Conservation (phyloP, 1,140 invertebrate species). For the Battus philenor region DNA sequence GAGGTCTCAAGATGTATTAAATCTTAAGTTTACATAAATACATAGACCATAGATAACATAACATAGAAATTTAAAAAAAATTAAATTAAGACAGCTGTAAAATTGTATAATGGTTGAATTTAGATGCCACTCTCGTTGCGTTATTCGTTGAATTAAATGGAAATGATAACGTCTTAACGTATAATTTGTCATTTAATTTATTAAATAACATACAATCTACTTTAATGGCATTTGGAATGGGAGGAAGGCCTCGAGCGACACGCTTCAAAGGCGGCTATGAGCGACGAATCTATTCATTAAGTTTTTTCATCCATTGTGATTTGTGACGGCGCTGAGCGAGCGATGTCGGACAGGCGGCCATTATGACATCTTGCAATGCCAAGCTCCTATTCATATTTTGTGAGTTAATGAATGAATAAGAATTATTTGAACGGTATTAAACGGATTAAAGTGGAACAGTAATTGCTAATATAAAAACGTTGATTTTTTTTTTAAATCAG, state of each 20-base stretch:
- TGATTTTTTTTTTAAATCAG: not conserved
- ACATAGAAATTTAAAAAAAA: no score
- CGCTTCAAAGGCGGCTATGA: conserved; percentile 30
- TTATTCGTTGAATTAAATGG: conserved; percentile 11
- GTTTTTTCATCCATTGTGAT: conserved; percentile 35
- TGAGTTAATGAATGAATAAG: conserved; percentile 18
- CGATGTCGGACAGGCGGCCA: conserved; percentile 11
- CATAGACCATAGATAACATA: no score
- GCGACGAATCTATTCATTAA: conserved; percentile 46
- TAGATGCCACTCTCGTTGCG: conserved; percentile 1
- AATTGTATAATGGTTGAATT: conserved; percentile 2
- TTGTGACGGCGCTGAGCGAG: conserved; percentile 19
- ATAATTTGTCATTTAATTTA: conserved; percentile 21
- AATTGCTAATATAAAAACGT: not conserved
- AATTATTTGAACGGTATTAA: conserved; percentile 14
- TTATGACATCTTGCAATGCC: conserved; percentile 17
- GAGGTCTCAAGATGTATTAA: no score
- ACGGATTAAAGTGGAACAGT: not conserved
- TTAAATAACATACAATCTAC: conserved; percentile 39
- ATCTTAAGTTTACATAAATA: no score
- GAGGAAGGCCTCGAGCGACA: conserved; percentile 30
- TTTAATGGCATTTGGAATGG: conserved; percentile 27
- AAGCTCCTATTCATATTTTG: conserved; percentile 20
- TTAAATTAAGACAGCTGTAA: no score
- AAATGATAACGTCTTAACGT: conserved; percentile 7